Conservation (phyloP, 2,888 invertebrate species). For the Cryptocephalus moraei region DNA sequence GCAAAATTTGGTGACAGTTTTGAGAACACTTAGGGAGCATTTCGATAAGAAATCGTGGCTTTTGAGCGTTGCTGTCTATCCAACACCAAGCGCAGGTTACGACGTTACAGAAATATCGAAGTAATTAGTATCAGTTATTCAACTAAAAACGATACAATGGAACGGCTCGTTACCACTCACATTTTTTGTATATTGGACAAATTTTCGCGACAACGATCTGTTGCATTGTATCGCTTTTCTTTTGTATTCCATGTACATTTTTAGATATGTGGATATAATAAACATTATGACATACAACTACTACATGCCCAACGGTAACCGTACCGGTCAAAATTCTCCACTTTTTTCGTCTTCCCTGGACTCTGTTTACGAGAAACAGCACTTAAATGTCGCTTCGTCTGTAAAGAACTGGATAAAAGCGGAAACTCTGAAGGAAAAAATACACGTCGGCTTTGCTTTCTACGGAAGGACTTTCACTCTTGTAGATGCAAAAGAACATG, state of each 20-base stretch:
- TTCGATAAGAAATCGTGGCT: conserved; percentile 45
- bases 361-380: conserved; percentile 10
- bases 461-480: conserved; percentile 60
- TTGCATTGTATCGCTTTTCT: too few relatives aligned
- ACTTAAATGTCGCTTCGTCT: conserved; percentile 32
- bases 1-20: neutral
- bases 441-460: conserved; percentile 57
- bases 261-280: conserved; percentile 36
- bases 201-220: too few relatives aligned
- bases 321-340: conserved; percentile 59
- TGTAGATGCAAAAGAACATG: conserved; percentile 32
- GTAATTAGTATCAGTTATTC: conserved; percentile 23
- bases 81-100: conserved; percentile 31
- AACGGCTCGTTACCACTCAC: too few relatives aligned
- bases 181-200: too few relatives aligned
- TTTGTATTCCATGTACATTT: neutral
- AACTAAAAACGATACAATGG: neutral
- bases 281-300: conserved; percentile 42
- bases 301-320: conserved; percentile 48
- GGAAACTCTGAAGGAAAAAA: conserved; percentile 48
- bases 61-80: conserved; percentile 45
- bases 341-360: conserved; percentile 44
- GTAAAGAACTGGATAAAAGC: conserved; percentile 43
- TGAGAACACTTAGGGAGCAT: conserved; percentile 34
- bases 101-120: conserved; percentile 45